Conservation (phyloP, 2,113 vertebrate species). For the Tetrax tetrax region DNA sequence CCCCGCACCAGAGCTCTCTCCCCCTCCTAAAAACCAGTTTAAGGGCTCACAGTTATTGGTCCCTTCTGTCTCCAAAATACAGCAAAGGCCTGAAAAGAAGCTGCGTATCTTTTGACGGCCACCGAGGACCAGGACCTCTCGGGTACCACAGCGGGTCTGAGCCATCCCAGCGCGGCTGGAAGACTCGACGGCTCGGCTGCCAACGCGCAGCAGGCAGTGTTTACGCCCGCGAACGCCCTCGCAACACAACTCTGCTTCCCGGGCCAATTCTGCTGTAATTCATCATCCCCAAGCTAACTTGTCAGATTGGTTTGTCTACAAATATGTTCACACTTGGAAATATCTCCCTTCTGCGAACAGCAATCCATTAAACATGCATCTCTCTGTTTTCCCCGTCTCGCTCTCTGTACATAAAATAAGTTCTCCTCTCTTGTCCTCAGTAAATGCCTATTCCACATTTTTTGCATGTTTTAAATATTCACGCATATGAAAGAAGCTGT, state of each 20-base stretch:
- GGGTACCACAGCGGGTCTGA: not conserved
- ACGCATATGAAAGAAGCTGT: constrained; percentile 78
- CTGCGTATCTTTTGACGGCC: fast-evolving
- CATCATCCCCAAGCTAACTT: constrained; percentile 72
- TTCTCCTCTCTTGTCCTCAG: constrained; percentile 66
- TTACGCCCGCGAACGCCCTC: not conserved
- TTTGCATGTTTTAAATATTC: constrained; percentile 88
- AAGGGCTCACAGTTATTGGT: fast-evolving
- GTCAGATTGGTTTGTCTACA: constrained; percentile 78
- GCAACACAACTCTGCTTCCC: constrained; percentile 8
- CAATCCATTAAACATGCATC: constrained; percentile 75
- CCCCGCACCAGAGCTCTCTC: not conserved
- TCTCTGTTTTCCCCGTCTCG: constrained; percentile 31
- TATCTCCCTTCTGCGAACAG: constrained; percentile 16
- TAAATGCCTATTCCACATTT: constrained; percentile 74
- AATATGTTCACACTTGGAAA: constrained; percentile 59
- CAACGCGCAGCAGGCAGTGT: constrained; percentile 35
- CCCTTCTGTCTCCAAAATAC: not conserved
- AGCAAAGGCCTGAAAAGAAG: not conserved
- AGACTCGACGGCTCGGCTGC: not conserved
- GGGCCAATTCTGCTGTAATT: constrained; percentile 23
- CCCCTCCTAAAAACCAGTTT: not conserved
- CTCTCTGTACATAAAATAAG: constrained; percentile 36
- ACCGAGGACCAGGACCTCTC: not conserved
- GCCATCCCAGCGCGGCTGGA: not conserved